Conservation (phyloP, 2,113 vertebrate species). For the Eubucco bourcierii region DNA sequence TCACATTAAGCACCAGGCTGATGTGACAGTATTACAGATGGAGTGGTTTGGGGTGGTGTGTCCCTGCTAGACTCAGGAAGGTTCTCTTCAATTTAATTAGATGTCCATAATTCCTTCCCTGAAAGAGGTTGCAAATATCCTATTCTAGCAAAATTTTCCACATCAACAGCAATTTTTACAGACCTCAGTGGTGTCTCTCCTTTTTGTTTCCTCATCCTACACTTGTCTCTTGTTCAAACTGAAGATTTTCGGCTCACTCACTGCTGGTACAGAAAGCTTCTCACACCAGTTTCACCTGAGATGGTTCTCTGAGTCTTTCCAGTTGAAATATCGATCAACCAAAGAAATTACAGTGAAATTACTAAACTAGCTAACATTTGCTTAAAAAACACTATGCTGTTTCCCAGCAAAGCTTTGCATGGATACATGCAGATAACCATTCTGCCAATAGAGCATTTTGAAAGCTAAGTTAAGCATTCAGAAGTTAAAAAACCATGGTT, state of each 20-base stretch:
- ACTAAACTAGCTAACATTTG: neutral
- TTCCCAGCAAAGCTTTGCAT: neutral
- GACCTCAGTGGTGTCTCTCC: neutral
- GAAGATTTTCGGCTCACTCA: neutral
- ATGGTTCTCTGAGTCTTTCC: neutral
- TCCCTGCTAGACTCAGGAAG: neutral
- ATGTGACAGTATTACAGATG: neutral
- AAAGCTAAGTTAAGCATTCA: neutral
- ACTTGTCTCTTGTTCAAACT: neutral
- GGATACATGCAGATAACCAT: neutral
- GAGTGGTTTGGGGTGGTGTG: fast-evolving
- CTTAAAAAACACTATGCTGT: neutral
- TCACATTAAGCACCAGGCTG: neutral
- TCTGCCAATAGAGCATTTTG: neutral
- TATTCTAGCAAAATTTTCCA: neutral
- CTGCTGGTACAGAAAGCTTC: neutral
- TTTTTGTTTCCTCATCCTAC: neutral
- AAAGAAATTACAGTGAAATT: neutral
- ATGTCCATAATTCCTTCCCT: neutral
- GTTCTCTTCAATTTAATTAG: neutral
- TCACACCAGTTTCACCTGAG: neutral
- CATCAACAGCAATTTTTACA: neutral
- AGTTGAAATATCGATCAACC: neutral
- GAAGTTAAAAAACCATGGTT: neutral
- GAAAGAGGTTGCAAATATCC: neutral